A percentile compares a stretch with the other conserved stretches of the same genome.
Conservation (phyloP, 2,888 invertebrate species). For the Ischnus inquisitorius region DNA sequence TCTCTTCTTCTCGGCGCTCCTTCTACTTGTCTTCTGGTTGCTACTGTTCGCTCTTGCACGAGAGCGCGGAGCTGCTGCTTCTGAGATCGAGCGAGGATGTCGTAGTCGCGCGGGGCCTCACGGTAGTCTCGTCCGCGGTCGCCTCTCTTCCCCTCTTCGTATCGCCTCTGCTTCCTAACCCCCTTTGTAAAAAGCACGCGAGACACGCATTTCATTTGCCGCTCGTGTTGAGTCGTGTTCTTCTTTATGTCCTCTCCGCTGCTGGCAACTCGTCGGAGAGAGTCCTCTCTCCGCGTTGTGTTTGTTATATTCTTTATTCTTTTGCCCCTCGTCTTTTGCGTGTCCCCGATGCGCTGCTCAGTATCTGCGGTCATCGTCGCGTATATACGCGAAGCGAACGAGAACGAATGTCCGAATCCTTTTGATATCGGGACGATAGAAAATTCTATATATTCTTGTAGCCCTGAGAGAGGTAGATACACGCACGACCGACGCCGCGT, state of each 20-base stretch:
- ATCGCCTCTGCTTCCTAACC: conserved; percentile 21
- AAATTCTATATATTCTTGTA: conserved; percentile 10
- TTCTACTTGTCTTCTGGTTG: conserved; percentile 57
- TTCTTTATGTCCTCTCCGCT: conserved; percentile 76
- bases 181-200: conserved; percentile 77
- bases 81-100: conserved; percentile 71
- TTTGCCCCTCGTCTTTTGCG: conserved; percentile 20
- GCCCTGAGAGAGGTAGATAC: not conserved
- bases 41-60: conserved; percentile 61
- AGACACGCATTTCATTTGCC: conserved; percentile 82
- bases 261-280: conserved; percentile 9
- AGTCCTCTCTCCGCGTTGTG: not conserved
- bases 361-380: conserved; percentile 2
- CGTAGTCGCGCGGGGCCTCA: conserved; percentile 71
- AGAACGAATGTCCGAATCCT: not conserved
- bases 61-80: conserved; percentile 32
- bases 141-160: conserved; percentile 7
- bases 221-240: conserved; percentile 79
- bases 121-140: conserved; percentile 37
- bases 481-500: conserved; percentile 28
- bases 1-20: conserved; percentile 42
- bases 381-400: not conserved
- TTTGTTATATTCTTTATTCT: conserved; percentile 33
- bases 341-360: not conserved
- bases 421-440: conserved; percentile 14